Base-by-base conservation (phyloP, 2,888 invertebrate species). In the Aromia moschata region DNA sequence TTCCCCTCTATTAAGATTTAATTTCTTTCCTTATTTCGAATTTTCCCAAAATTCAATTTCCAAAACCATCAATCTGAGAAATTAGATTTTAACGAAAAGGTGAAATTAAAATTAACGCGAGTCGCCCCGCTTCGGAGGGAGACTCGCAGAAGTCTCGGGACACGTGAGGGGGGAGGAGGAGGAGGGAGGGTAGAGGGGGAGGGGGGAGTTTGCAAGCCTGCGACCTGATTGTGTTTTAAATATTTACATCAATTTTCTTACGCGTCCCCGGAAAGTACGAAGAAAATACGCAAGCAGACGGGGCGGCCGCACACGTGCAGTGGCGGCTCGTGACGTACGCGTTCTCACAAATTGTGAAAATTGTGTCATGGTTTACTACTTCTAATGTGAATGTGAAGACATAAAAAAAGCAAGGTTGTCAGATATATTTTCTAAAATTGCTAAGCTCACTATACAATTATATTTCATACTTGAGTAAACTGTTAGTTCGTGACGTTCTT, bases 201-300 rank as follows among this genome's bases (percentile, higher is more conserved):
- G n/a, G n/a, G n/a, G n/a, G 49, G 47, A 57, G 38, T 52, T 37
- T 44, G 44, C 59, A 55, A 62, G 52, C 58, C 11, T n/a, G 25
- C 40, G 51, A 58, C 64, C 56, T 68, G 69, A 69, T 69, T 69
- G 65, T 56, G 60, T 65, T 68, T 69, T 67, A 69, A 69, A 69
- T 69, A 69, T 69, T 69, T 67, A 69, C 65, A 57, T 65, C 67
- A 67, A 67, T 65, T 67, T 65, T 56, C 63, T 60, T 53, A 56
- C 52, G 56, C 37, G 49, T 20, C 45, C 56, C 17, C 33, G 58
- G 62, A 58, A 64, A 61, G 56, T 58, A 45, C 7, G 25, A 41
- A 20, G 20, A 31, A 16, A 20, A 25, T 10, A 30, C 20, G 30
- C 16, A 45, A 45, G 25, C 45, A 45, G 31, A 30, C n/a, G 31